Evolutionary conservation across 2,797 vertebrate species (phyloP).

Genomic region (Mormyrops boulengeri): DNA sequence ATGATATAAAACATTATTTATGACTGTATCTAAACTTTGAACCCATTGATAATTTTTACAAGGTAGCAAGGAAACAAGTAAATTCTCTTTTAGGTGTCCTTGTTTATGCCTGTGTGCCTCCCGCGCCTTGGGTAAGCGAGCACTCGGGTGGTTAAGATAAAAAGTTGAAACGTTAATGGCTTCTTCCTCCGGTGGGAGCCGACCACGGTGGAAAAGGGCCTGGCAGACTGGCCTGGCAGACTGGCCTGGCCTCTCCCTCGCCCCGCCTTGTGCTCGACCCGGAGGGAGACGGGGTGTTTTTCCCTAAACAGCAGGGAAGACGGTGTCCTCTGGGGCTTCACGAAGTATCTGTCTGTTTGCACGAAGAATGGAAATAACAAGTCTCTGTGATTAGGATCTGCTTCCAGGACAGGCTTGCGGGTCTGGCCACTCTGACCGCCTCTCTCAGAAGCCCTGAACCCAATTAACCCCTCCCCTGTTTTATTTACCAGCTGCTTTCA

Average conservation of each 20-base stretch:
- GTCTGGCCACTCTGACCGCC: conserved; percentile 22
- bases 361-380: conserved; percentile 27
- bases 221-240: conserved; percentile 20
- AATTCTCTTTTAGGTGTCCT: conserved; percentile 34
- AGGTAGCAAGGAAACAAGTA: conserved; percentile 35
- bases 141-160: background rate
- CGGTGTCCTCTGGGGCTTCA: conserved; percentile 39
- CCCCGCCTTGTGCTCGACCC: conserved; percentile 42
- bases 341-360: conserved; percentile 45
- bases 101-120: background rate
- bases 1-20: conserved; percentile 59
- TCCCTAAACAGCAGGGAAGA: conserved; percentile 39
- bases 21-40: conserved; percentile 58
- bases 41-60: conserved; percentile 37
- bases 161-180: background rate
- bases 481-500: conserved; percentile 9
- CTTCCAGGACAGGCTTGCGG: conserved; percentile 20
- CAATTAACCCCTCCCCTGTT: conserved; percentile 19
- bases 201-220: conserved; percentile 20
- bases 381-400: conserved; percentile 25
- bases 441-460: conserved; percentile 10
- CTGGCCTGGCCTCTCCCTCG: conserved; percentile 30
- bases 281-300: conserved; percentile 45
- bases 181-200: background rate
- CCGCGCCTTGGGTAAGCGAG: background rate